These are phyloP conservation scores for Molorchus minor DNA, from an alignment of 2,888 invertebrate genomes.

Conservation along the genomic window DNA sequence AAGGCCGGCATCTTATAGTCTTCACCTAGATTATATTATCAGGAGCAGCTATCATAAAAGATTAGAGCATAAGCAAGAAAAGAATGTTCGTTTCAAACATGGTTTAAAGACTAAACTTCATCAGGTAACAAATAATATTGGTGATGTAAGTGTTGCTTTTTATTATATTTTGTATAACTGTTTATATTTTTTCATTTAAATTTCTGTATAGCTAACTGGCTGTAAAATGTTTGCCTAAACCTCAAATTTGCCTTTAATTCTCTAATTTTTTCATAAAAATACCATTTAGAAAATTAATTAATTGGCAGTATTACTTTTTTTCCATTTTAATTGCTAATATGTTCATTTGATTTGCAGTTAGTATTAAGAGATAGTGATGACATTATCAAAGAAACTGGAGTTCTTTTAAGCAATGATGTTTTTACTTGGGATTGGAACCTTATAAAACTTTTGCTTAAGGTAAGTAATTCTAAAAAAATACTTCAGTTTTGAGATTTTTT, in stretches of 20 bases:
- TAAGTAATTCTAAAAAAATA: too few species aligned
- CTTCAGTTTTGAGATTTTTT: slow-evolving; percentile 37
- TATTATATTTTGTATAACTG: slow-evolving; percentile 7
- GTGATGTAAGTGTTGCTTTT: slow-evolving; percentile 25
- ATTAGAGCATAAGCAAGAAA: slow-evolving; percentile 51
- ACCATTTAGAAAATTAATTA: too few species aligned
- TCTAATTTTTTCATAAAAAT: too few species aligned
- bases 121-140: slow-evolving; percentile 50
- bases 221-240: too few species aligned
- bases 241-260: too few species aligned
- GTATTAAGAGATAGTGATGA: slow-evolving; percentile 64
- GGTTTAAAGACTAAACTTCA: slow-evolving; percentile 55
- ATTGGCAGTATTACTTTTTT: too few species aligned
- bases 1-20: slow-evolving; percentile 81
- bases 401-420: slow-evolving; percentile 81
- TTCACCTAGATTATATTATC: slow-evolving; percentile 83
- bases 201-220: neutral
- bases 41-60: slow-evolving; percentile 61
- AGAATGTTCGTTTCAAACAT: slow-evolving; percentile 45
- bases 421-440: slow-evolving; percentile 93
- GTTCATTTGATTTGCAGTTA: slow-evolving; percentile 48
- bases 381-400: slow-evolving; percentile 82
- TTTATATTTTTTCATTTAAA: slow-evolving; percentile 1
- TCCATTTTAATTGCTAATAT: neutral
- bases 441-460: slow-evolving; percentile 84